These are phyloP conservation scores for Caenorhabditis inopinata DNA, from an alignment of 1,140 invertebrate species.

Conservation along the genomic window DNA sequence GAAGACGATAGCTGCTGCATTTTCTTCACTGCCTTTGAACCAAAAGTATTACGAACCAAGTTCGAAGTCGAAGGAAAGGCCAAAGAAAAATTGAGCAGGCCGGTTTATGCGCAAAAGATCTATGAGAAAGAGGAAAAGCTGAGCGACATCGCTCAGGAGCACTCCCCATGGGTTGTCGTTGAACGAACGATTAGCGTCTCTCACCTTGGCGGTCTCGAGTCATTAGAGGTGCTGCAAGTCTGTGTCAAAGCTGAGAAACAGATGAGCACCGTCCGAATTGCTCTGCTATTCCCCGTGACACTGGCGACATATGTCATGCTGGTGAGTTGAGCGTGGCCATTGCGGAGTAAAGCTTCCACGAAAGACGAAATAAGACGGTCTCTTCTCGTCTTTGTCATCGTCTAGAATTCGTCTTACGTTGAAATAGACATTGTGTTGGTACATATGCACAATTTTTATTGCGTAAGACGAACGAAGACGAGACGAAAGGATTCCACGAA, in stretches of 20 bases:
- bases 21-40: constrained; percentile 52
- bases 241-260: constrained; percentile 59
- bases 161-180: constrained; percentile 30
- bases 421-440: too few relatives aligned
- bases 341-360: neutral
- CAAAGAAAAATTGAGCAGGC: constrained; percentile 27
- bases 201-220: constrained; percentile 39
- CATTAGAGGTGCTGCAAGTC: constrained; percentile 50
- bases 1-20: constrained; percentile 64
- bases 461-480: too few relatives aligned
- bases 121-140: constrained; percentile 55
- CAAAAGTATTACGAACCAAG: constrained; percentile 35
- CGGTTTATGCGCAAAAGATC: neutral
- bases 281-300: constrained; percentile 61
- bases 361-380: too few relatives aligned
- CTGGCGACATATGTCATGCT: constrained; percentile 57
- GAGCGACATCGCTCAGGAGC: constrained; percentile 13
- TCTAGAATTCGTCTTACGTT: too few relatives aligned
- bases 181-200: constrained; percentile 49
- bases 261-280: constrained; percentile 61
- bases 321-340: constrained; percentile 29
- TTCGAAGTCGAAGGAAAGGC: constrained; percentile 49
- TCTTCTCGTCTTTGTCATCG: too few relatives aligned
- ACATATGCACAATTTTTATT: too few relatives aligned
- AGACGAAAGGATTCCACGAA: too few relatives aligned